Conservation (phyloP, 2,113 vertebrate species). For the Micromys minutus region DNA sequence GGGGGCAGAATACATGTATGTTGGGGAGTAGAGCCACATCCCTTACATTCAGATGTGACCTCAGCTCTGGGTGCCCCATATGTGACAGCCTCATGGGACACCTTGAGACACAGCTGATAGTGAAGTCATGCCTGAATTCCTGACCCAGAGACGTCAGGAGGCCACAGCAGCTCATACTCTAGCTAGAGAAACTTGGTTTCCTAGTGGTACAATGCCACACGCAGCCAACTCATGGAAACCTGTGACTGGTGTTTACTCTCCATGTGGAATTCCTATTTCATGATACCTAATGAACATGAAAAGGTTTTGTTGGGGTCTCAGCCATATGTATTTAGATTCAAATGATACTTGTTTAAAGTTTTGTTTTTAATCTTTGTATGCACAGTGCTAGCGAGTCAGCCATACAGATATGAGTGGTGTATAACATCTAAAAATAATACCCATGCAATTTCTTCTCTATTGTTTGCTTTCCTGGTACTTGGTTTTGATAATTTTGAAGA, state of each 20-base stretch:
- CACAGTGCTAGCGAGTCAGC: not conserved
- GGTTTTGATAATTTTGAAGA: not conserved
- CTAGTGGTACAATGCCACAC: not conserved
- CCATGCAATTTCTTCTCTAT: not conserved
- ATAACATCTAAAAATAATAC: not conserved
- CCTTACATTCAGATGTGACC: not conserved
- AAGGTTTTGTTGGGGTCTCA: not conserved
- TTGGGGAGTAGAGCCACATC: not conserved
- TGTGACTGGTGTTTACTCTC: not conserved
- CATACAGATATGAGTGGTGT: slow-evolving; percentile 10
- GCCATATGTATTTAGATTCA: slow-evolving; percentile 22
- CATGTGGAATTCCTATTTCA: not conserved
- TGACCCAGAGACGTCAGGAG: not conserved
- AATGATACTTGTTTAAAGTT: not conserved
- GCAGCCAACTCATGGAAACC: not conserved
- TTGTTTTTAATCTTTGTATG: not conserved
- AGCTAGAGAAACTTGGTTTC: not conserved
- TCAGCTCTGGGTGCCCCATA: not conserved
- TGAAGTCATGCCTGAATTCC: not conserved
- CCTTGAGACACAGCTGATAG: not conserved
- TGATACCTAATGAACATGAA: slow-evolving; percentile 12
- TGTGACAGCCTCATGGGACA: not conserved
- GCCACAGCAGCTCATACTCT: not conserved
- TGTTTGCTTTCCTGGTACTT: not conserved
- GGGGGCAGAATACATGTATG: not conserved